Evolutionary conservation across 2,888 invertebrate species (phyloP), one percentile per base, ranked within the genome.

Genomic region (Drosophila kanekoi): DNA sequence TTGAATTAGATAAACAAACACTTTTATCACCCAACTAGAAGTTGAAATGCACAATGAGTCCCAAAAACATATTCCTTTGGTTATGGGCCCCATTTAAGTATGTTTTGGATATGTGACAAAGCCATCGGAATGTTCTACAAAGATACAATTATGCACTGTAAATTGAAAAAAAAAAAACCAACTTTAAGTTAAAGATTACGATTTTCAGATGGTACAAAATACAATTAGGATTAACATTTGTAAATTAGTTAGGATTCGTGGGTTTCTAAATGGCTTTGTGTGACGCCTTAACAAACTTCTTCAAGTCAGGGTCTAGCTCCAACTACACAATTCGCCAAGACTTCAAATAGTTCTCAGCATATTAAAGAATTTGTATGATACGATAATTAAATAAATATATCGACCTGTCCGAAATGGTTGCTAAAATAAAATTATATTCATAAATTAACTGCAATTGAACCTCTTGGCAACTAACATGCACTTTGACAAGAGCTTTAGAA

Each of bases 51-150:
- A 47, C 47, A 4, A 41, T 1, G 4, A 9, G 13, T 11, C 13
- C 33, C 14, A 5, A 18, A 33, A 13, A 8, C 47, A 4, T 18
- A 40, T n/a, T n/a, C 16, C 33, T 20, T 23, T 60, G 60, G 47
- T 45, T 23, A 57, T 59, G 59, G 62, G 33, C 61, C 2, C 3
- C 13, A 33, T 16, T 18, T 44, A 18, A 41, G 11, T n/a, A 32
- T 10, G 13, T 43, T 33, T 14, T n/a, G 18, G 18, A 18, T 18
- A n/a, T n/a, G 20, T 14, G 4, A 16, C 10, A 40, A 40, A 40
- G 16, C 16, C 40, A 40, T 40, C 16, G 10, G 2, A 40, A 14
- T 14, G 9, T 5, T 40, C 9, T 4, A 16, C 40, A 16, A 35
- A 11, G 4, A 10, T 4, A 16, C 40, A 40, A 40, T 4, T 10